These are phyloP conservation scores for Acronicta aceris DNA, from an alignment of 2,888 invertebrate genomes.

Conservation along the genomic window DNA sequence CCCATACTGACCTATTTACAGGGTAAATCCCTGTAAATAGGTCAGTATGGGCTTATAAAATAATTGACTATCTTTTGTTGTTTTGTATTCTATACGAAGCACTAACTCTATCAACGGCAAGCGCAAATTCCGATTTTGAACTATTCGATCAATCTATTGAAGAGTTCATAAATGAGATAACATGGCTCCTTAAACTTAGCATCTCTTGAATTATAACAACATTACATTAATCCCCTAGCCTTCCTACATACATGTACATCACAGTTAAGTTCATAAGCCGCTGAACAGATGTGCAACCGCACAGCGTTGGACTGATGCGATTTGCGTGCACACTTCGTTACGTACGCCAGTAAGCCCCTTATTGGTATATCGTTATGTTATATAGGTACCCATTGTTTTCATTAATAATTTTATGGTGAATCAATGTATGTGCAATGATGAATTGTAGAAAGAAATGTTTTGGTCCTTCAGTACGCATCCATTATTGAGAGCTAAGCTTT, in stretches of 20 bases:
- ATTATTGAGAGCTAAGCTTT: background rate
- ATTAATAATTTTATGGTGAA: slow-evolving; percentile 35
- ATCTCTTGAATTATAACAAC: background rate
- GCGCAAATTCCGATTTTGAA: no score
- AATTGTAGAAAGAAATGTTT: background rate
- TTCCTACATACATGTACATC: slow-evolving; percentile 6
- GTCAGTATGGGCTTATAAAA: no score
- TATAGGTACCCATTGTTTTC: slow-evolving; percentile 39
- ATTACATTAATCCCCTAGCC: slow-evolving; percentile 4
- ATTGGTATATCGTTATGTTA: slow-evolving; percentile 60
- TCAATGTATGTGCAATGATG: slow-evolving; percentile 1
- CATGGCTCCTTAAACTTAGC: background rate
- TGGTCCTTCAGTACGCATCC: background rate
- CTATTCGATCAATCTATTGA: no score
- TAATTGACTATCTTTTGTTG: no score
- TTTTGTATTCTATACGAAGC: no score
- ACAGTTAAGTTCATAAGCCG: slow-evolving; percentile 72
- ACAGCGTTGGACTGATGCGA: slow-evolving; percentile 76
- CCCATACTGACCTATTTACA: no score
- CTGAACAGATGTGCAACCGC: slow-evolving; percentile 76
- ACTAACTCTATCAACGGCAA: no score
- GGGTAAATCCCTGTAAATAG: no score
- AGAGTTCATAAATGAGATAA: no score
- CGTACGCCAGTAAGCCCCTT: slow-evolving; percentile 74
- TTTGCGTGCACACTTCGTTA: slow-evolving; percentile 81